These are phyloP conservation scores for Trachops cirrhosus DNA, from an alignment of 2,797 vertebrate species.

Conservation along the genomic window DNA sequence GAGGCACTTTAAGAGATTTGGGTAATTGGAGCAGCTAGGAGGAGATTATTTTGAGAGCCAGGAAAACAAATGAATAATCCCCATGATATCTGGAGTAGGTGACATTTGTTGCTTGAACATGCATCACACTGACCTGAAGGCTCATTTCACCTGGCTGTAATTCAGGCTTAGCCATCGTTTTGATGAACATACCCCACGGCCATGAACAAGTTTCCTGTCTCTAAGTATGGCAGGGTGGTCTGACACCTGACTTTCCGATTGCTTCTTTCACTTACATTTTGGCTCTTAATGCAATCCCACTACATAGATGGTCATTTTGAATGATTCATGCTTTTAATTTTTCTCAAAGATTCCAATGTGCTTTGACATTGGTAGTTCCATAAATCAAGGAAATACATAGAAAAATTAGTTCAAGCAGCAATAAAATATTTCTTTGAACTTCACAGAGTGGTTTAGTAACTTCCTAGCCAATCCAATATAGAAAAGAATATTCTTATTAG, in stretches of 20 bases:
- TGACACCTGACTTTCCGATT: neutral
- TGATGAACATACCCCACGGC: neutral
- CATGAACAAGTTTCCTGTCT: neutral
- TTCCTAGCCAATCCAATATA: neutral
- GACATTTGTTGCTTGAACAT: neutral
- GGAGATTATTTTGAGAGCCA: neutral
- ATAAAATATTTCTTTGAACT: neutral
- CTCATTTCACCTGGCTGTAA: neutral
- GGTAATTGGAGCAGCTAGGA: neutral
- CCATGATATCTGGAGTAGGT: neutral
- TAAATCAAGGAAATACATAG: constrained; percentile 44
- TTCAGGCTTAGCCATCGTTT: neutral
- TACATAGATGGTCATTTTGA: neutral
- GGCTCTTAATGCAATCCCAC: neutral
- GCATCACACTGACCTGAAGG: neutral
- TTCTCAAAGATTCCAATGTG: neutral
- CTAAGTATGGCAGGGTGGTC: neutral
- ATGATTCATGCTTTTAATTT: constrained; percentile 32
- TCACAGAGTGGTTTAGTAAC: constrained; percentile 1
- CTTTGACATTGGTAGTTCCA: constrained; percentile 9
- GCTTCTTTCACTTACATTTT: neutral
- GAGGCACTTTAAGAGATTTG: neutral
- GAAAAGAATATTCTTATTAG: neutral
- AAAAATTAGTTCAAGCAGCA: constrained; percentile 7
- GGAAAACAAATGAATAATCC: neutral